Base-by-base conservation (phyloP, 2,888 invertebrate genomes). In the Salticus scenicus region DNA sequence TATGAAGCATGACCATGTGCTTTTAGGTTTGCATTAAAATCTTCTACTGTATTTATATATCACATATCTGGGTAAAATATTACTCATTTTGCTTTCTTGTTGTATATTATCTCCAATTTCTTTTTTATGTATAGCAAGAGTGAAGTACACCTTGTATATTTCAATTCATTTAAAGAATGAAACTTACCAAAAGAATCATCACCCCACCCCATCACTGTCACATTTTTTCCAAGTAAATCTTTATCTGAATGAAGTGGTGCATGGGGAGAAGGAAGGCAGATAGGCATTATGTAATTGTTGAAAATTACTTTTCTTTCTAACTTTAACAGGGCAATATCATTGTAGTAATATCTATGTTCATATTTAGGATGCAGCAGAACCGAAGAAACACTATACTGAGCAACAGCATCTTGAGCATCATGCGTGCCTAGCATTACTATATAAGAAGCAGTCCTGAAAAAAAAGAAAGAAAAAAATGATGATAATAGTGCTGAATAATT, bases 191-290 rank as follows among this genome's bases (percentile, higher is more conserved):
- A 87, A 7, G 77, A 72, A 28, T 82, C 78, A 41, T 87, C 82
- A 28, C 87, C 87, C 87, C 87, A 87, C 10, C 87, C 87, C 74
- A 81, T 87, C 30, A 87, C 87, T 1, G 82, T 82, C 10, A 82
- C 87, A 20, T 27, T 64, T 28, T 63, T 82, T 4, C 87, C 87
- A 20, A 42, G 66, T 12, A 82, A 41, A 12, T 82, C 70, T 1
- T 24, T 20, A 14, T 85, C 85, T 14, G n/a, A 64, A 10, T 47
- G 27, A 12, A 74, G 66, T 0, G 70, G 76, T 10, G 37, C 27
- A 0, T 67, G 12, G 1, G 63, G 66, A 0, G 87, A 71, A 1
- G 87, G 87, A 24, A 87, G 27, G 51, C 87, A 87, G 0, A 87
- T 70, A 4, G 87, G 87, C 71, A 82, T 76, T 8, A 78, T 66